Base-by-base conservation (phyloP, 2,113 vertebrate species). In the Campylomormyrus numenius region DNA sequence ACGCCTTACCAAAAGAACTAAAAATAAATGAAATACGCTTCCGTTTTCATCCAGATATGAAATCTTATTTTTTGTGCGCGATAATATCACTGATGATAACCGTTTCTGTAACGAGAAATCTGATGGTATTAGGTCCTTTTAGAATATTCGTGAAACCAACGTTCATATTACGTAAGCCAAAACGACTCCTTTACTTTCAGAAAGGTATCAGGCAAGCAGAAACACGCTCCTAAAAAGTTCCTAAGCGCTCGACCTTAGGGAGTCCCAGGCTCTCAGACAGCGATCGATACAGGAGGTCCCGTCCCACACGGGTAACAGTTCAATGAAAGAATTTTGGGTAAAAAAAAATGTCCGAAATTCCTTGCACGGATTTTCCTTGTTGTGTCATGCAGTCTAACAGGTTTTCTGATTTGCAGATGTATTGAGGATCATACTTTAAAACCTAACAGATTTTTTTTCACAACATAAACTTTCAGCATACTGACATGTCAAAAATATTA, bases 111-210 rank as follows among this genome's bases (percentile, higher is more conserved):
- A 46, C 5, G 27, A 1, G 21, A 48, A 85, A 45, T 85, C 89
- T 17, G 58, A 8, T 10, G 24, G 31, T 87, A 90, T 88, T 88
- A 90, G 92, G 90, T 92, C 88, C 58, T 90, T 93, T 93, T 89
- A 93, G 92, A 93, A 91, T 93, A 92, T 70, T 89, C 88, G 90
- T 91, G 85, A 87, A 77, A 91, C 92, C 90, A 89, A 91, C 94
- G 94, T 95, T 93, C 91, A 93, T 93, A 91, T 93, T 84, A 90
- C 90, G 58, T 31, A 45, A 48, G 88, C 27, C 74, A 27, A 53
- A 24, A 39, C 31, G 74, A 83, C 46, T 21, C 46, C 70, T 80
- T 35, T 74, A 13, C 49, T 87, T 52, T 87, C 85, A 53, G 85
- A 87, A 56, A 87, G 49, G 85, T 21, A 53, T n/a, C 49, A 53